phyloP scores from a whole-genome alignment of 2,888 invertebrate species.

The Drosophila falleni region DNA sequence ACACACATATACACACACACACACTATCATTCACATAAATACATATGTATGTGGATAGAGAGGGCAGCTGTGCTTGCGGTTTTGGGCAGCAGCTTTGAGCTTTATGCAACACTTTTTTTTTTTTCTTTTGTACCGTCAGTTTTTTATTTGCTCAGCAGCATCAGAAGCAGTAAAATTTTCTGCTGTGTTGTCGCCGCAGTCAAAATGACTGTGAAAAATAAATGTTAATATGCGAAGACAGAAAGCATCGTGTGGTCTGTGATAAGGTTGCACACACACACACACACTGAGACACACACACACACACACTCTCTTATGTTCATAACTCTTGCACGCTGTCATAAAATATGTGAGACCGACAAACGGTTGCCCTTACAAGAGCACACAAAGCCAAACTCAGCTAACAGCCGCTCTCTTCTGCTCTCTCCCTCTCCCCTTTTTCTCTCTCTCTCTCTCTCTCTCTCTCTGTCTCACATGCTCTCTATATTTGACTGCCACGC shows the following conservation, averaged over 20 bases:
- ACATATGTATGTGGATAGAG: not conserved
- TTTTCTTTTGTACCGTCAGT: slow-evolving; percentile 49
- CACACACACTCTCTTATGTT: not conserved
- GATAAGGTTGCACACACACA: slow-evolving; percentile 43
- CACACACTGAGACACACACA: slow-evolving; percentile 8
- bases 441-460: not conserved
- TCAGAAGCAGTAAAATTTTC: slow-evolving; percentile 61
- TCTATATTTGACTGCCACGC: not conserved
- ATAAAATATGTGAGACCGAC: slow-evolving; percentile 43
- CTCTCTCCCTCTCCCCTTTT: not conserved
- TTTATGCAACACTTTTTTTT: slow-evolving; percentile 52
- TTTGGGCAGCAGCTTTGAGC: slow-evolving; percentile 34
- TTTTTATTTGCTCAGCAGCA: slow-evolving; percentile 65
- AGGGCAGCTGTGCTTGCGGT: slow-evolving; percentile 64
- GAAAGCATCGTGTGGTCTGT: slow-evolving; percentile 46
- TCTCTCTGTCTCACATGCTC: not conserved
- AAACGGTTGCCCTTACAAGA: slow-evolving; percentile 39
- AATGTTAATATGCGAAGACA: slow-evolving; percentile 76
- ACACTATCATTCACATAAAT: not conserved
- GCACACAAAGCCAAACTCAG: slow-evolving; percentile 33
- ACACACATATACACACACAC: not conserved
- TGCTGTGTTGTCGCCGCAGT: slow-evolving; percentile 72
- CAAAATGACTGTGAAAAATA: slow-evolving; percentile 78
- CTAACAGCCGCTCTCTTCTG: slow-evolving; percentile 3
- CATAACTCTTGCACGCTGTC: slow-evolving; percentile 39